Evolutionary conservation across 2,888 invertebrate genomes (phyloP).

Genomic region (Drosophila mulleri): DNA sequence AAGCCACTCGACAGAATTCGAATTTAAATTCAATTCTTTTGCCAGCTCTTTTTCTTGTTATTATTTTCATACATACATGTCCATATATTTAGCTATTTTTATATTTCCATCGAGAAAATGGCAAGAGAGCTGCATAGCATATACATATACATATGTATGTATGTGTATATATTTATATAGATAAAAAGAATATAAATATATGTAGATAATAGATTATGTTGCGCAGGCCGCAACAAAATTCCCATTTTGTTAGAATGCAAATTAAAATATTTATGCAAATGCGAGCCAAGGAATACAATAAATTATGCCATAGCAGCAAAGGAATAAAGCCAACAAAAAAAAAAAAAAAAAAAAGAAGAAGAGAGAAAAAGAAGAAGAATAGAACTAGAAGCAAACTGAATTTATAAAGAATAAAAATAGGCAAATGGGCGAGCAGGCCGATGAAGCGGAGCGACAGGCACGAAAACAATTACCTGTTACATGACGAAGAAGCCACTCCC

Average conservation of each 20-base stretch:
- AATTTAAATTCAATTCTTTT: conserved; percentile 34
- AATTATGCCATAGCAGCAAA: conserved; percentile 65
- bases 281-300: conserved; percentile 63
- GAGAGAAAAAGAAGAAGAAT: conserved; percentile 1
- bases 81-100: conserved; percentile 5
- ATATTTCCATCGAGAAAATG: neutral
- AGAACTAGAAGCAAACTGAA: conserved; percentile 1
- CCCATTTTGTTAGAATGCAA: conserved; percentile 73
- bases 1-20: conserved; percentile 16
- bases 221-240: conserved; percentile 38
- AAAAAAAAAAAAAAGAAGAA: neutral
- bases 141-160: conserved; percentile 10
- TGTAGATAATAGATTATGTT: conserved; percentile 37
- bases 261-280: conserved; percentile 79
- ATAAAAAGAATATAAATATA: conserved; percentile 7
- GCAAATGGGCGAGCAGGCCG: conserved; percentile 65
- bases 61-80: conserved; percentile 24
- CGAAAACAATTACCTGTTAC: conserved; percentile 72
- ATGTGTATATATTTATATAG: neutral
- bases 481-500: conserved; percentile 40
- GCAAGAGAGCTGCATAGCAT: conserved; percentile 2
- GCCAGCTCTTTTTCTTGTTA: conserved; percentile 20
- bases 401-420: conserved; percentile 2
- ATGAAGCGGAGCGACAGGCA: conserved; percentile 29
- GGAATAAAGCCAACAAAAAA: conserved; percentile 10